phyloP scores from a whole-genome alignment of 2,888 invertebrate species.

The Pristionchus arcanus region DNA sequence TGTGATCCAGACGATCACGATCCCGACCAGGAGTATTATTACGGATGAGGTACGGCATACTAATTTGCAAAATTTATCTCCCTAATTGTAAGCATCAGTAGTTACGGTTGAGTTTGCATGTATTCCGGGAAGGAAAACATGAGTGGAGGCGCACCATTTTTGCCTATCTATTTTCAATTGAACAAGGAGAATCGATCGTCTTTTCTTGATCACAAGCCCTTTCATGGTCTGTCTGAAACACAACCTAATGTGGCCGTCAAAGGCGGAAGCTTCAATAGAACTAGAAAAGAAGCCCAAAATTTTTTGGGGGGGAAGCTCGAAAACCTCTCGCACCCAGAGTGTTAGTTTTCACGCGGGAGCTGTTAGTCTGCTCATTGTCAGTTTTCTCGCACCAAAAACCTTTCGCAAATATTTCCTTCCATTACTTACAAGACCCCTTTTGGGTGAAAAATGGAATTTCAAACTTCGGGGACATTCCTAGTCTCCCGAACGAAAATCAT shows the following conservation, averaged over 20 bases:
- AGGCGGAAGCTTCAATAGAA: too few relatives aligned
- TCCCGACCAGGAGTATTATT: constrained; percentile 24
- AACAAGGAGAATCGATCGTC: background rate
- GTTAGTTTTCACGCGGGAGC: background rate
- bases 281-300: background rate
- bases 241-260: too few relatives aligned
- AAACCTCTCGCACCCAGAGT: background rate
- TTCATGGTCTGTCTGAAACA: too few relatives aligned
- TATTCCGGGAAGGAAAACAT: background rate
- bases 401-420: background rate
- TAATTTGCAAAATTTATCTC: too few relatives aligned
- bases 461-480: too few relatives aligned
- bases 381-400: background rate
- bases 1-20: constrained; percentile 40
- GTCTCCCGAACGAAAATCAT: too few relatives aligned
- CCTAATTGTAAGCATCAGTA: too few relatives aligned
- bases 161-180: too few relatives aligned
- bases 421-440: too few relatives aligned
- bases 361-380: background rate
- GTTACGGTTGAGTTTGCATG: background rate
- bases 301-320: too few relatives aligned
- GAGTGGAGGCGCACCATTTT: background rate
- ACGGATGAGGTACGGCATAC: background rate
- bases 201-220: too few relatives aligned
- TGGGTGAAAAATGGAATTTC: too few relatives aligned